These are phyloP conservation scores for Cyphomyrus plagiostoma DNA, from an alignment of 2,113 vertebrate genomes.

Conservation along the genomic window DNA sequence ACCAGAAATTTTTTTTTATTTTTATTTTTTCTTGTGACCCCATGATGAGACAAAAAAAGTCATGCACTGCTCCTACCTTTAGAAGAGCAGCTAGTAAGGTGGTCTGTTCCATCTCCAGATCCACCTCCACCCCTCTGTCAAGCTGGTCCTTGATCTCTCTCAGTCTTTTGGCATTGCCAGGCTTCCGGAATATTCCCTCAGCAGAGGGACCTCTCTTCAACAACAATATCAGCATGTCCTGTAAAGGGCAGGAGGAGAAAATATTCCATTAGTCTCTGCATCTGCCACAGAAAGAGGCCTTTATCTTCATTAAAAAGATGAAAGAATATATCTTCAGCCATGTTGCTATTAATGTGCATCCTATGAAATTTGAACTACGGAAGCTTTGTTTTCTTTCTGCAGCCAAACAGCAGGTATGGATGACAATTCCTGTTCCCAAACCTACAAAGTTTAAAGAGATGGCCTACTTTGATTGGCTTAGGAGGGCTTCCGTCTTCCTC, in stretches of 20 bases:
- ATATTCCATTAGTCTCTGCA: not conserved
- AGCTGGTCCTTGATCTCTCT: constrained; percentile 73
- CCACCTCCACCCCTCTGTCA: constrained; percentile 53
- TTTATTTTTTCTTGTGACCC: not conserved
- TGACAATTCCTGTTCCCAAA: not conserved
- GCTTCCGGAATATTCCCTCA: constrained; percentile 75
- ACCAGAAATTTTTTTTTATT: not conserved
- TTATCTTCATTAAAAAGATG: not conserved
- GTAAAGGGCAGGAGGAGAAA: not conserved
- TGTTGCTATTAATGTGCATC: not conserved
- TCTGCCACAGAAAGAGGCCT: not conserved
- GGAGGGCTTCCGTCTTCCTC: constrained; percentile 55
- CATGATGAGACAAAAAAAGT: not conserved
- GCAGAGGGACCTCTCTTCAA: constrained; percentile 61
- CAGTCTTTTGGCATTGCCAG: constrained; percentile 67
- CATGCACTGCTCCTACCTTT: constrained; percentile 56
- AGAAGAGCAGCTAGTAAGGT: constrained; percentile 69
- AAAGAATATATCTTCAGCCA: not conserved
- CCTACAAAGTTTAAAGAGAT: not conserved
- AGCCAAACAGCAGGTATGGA: not conserved
- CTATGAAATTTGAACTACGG: not conserved
- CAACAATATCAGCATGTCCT: constrained; percentile 68
- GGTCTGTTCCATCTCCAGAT: constrained; percentile 55
- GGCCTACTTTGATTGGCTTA: constrained; percentile 62
- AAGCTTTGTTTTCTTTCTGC: not conserved